phyloP scores from a whole-genome alignment of 2,797 vertebrate species.

The Etheostoma perlongum region DNA sequence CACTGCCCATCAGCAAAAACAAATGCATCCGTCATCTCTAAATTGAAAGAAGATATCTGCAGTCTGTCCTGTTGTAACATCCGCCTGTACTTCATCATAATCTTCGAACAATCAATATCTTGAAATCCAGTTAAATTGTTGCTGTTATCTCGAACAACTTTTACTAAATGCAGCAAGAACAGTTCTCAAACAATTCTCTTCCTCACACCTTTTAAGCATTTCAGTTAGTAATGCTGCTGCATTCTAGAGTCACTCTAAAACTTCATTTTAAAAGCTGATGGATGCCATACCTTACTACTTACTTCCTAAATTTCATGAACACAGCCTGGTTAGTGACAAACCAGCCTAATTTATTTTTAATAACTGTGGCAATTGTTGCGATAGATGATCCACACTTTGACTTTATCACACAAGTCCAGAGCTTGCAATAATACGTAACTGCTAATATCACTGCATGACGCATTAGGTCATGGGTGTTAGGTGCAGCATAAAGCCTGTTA shows the following conservation, averaged over 20 bases:
- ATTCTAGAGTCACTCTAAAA: conserved; percentile 28
- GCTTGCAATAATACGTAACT: conserved; percentile 60
- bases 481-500: conserved; percentile 75
- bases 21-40: conserved; percentile 42
- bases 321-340: conserved; percentile 38
- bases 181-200: neutral
- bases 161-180: conserved; percentile 11
- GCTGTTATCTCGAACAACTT: conserved; percentile 7
- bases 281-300: conserved; percentile 29
- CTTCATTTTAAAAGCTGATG: conserved; percentile 13
- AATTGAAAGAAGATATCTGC: conserved; percentile 39
- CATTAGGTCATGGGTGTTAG: conserved; percentile 74
- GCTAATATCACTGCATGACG: conserved; percentile 60
- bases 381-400: conserved; percentile 59
- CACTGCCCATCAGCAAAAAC: conserved; percentile 5
- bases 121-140: conserved; percentile 24
- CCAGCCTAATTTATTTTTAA: conserved; percentile 45
- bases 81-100: conserved; percentile 17
- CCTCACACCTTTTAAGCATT: conserved; percentile 1
- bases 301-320: conserved; percentile 25
- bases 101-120: conserved; percentile 11
- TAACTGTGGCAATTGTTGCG: conserved; percentile 57
- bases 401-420: conserved; percentile 74
- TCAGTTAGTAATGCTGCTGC: conserved; percentile 2
- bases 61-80: conserved; percentile 8